Conservation (phyloP, 2,797 vertebrate species). For the Gallinago solitaria region DNA sequence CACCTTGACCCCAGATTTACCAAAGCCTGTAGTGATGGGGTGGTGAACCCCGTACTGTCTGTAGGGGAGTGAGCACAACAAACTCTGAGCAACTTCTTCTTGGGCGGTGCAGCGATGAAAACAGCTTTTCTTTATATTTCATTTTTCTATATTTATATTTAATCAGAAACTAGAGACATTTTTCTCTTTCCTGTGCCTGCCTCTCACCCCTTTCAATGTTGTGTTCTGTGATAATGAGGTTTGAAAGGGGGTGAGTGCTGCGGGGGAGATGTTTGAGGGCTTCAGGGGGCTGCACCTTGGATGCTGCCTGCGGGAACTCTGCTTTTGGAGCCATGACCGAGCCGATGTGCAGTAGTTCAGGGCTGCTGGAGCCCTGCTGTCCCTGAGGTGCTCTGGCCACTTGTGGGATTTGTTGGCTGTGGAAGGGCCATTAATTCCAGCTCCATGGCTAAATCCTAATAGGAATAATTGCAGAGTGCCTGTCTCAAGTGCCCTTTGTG, state of each 20-base stretch:
- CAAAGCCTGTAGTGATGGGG: not conserved
- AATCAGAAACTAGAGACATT: not conserved
- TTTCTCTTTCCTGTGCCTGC: not conserved
- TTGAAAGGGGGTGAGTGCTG: not conserved
- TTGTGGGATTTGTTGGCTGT: not conserved
- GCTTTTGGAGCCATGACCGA: accelerated
- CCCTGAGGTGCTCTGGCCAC: not conserved
- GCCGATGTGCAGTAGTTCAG: accelerated
- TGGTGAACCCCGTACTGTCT: accelerated
- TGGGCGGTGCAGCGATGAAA: not conserved
- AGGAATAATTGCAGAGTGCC: not conserved
- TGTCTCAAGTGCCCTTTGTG: not conserved
- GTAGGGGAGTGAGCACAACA: not conserved
- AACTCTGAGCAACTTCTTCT: not conserved
- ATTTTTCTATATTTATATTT: not conserved
- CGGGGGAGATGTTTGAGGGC: not conserved
- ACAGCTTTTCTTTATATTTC: not conserved
- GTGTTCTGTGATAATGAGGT: not conserved
- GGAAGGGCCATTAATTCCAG: not conserved
- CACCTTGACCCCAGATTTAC: not conserved
- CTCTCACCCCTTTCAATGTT: not conserved
- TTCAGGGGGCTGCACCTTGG: not conserved
- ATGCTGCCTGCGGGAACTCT: accelerated
- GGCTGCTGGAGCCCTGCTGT: not conserved
- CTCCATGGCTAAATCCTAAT: not conserved